Percentiles rank a stretch among this genome's conserved stretches.
Evolutionary conservation across 2,888 invertebrate species (phyloP).

Genomic region (Abrostola triplasia): DNA sequence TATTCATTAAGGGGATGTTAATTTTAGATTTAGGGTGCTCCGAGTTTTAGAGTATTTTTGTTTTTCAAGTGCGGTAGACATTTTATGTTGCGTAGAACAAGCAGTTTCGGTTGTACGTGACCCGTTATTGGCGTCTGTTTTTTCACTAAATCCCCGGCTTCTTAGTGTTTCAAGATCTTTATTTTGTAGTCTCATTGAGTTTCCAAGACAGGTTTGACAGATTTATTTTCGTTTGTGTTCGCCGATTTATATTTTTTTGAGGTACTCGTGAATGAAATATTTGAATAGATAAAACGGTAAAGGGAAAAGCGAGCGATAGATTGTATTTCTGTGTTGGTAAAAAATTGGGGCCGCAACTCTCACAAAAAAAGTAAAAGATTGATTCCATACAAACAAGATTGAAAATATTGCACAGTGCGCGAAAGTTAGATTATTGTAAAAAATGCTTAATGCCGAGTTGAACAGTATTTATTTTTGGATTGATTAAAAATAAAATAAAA

Average conservation of each 20-base stretch:
- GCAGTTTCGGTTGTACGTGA: conserved; percentile 65
- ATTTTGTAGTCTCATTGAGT: conserved; percentile 58
- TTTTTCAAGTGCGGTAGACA: conserved; percentile 62
- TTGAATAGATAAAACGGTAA: conserved; percentile 43
- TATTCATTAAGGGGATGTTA: conserved; percentile 73
- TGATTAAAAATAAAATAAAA: too few species aligned
- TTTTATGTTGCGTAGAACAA: conserved; percentile 58
- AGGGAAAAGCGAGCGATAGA: conserved; percentile 22
- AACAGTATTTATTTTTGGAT: too few species aligned
- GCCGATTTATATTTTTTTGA: conserved; percentile 33
- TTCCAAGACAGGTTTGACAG: conserved; percentile 58
- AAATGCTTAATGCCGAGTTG: too few species aligned
- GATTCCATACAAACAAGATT: conserved; percentile 26
- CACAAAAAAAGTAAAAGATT: conserved; percentile 7
- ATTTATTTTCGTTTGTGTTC: conserved; percentile 48
- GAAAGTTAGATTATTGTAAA: too few species aligned
- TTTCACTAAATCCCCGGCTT: conserved; percentile 52
- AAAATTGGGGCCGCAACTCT: conserved; percentile 8
- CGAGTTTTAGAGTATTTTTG: conserved; percentile 72
- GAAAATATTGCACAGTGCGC: conserved; percentile 4
- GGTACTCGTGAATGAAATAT: conserved; percentile 32
- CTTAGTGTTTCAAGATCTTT: conserved; percentile 51
- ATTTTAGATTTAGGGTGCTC: conserved; percentile 80
- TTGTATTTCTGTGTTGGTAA: conserved; percentile 28
- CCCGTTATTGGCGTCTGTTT: conserved; percentile 56